Percentiles rank a stretch among this genome's conserved stretches.
These are phyloP conservation scores for Eulithis prunata DNA, from an alignment of 2,888 invertebrate genomes.

Conservation along the genomic window DNA sequence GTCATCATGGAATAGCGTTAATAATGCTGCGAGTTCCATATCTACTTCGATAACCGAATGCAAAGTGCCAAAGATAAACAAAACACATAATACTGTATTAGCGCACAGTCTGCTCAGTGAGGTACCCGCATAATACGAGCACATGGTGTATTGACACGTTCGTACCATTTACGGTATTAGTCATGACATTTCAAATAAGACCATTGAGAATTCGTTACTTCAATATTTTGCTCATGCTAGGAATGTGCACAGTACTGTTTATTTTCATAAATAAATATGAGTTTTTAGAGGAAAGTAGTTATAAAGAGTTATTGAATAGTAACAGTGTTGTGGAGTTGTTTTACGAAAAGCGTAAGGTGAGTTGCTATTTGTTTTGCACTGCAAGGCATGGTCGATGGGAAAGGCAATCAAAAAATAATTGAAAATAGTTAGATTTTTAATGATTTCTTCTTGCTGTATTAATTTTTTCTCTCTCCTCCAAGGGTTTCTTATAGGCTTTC, in stretches of 20 bases:
- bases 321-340: slow-evolving; percentile 9
- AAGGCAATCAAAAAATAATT: too few species aligned
- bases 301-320: slow-evolving; percentile 21
- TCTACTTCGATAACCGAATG: slow-evolving; percentile 4
- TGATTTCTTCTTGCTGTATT: too few species aligned
- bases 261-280: slow-evolving; percentile 4
- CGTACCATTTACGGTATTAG: not conserved
- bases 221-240: slow-evolving; percentile 14
- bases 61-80: slow-evolving; percentile 5
- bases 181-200: slow-evolving; percentile 9
- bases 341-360: slow-evolving; percentile 28
- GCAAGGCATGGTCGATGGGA: too few species aligned
- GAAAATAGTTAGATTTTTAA: too few species aligned
- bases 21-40: not conserved
- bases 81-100: slow-evolving; percentile 4
- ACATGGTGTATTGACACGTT: not conserved
- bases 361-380: slow-evolving; percentile 1
- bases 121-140: slow-evolving; percentile 1
- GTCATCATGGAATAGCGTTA: not conserved
- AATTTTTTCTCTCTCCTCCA: too few species aligned
- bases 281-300: not conserved
- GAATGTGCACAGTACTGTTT: slow-evolving; percentile 6
- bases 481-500: too few species aligned
- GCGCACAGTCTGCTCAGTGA: slow-evolving; percentile 2
- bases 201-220: not conserved